Evolutionary conservation across 2,113 vertebrate species (phyloP).

Genomic region (Caloenas nicobarica): DNA sequence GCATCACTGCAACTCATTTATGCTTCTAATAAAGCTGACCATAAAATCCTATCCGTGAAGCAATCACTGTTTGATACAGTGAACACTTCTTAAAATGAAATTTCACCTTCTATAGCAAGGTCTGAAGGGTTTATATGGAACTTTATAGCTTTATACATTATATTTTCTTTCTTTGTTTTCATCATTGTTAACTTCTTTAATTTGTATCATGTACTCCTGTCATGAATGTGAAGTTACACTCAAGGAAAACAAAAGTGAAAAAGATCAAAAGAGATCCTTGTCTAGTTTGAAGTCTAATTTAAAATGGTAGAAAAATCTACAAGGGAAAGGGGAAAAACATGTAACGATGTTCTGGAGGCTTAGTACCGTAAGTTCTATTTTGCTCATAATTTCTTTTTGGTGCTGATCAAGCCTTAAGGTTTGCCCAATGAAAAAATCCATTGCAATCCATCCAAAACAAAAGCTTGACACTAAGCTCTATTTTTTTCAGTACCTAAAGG

Average conservation of each 20-base stretch:
- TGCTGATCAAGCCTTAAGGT: not conserved
- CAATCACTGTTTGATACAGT: not conserved
- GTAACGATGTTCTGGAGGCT: not conserved
- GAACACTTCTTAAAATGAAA: slow-evolving; percentile 27
- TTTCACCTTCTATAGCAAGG: not conserved
- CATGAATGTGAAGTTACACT: not conserved
- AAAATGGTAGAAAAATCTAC: not conserved
- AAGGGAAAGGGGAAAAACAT: not conserved
- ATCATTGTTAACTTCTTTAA: not conserved
- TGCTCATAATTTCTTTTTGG: not conserved
- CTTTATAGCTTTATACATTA: not conserved
- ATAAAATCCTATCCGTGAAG: not conserved
- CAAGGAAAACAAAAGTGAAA: not conserved
- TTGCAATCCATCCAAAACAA: not conserved
- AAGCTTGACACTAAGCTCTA: not conserved
- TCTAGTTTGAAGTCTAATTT: not conserved
- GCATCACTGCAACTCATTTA: not conserved
- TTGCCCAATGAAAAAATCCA: not conserved
- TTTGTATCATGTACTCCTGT: not conserved
- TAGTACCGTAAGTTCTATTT: not conserved
- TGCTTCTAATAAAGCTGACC: not conserved
- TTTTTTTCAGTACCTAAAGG: not conserved
- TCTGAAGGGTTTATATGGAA: not conserved
- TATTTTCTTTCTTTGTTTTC: not conserved
- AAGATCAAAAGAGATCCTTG: not conserved